These are phyloP conservation scores for Salminus brasiliensis DNA, from an alignment of 2,113 vertebrate species.

Conservation along the genomic window DNA sequence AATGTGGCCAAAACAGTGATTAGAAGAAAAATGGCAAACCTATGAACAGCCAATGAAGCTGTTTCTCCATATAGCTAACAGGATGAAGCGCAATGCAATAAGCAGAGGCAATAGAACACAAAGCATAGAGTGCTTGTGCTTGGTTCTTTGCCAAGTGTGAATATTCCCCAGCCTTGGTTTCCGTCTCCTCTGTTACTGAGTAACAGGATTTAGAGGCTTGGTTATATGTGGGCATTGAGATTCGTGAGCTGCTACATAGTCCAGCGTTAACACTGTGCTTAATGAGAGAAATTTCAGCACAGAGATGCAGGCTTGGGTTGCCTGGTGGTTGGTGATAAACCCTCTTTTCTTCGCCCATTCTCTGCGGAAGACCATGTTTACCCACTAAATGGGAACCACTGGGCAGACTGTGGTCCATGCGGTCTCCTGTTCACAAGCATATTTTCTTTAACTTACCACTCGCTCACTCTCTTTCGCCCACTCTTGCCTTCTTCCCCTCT, in stretches of 20 bases:
- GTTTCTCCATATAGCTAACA: background rate
- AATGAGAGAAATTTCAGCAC: background rate
- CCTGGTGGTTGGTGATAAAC: conserved; percentile 38
- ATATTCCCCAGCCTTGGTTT: conserved; percentile 17
- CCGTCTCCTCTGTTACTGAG: conserved; percentile 16
- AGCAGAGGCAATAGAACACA: background rate
- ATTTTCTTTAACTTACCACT: background rate
- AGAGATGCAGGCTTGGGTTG: background rate
- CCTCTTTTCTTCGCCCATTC: conserved; percentile 6
- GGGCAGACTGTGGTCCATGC: background rate
- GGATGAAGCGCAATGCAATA: conserved; percentile 4
- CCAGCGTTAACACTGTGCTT: conserved; percentile 9
- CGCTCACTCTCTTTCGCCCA: background rate
- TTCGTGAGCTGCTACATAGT: conserved; percentile 21
- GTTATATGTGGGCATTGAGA: conserved; percentile 20
- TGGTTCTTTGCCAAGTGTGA: conserved; percentile 10
- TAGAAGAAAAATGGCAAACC: too few species aligned
- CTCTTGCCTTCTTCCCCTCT: too few species aligned
- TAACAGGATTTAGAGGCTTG: conserved; percentile 26
- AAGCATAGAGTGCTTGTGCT: background rate
- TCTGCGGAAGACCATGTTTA: conserved; percentile 4
- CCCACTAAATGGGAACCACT: conserved; percentile 21
- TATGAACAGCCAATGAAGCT: too few species aligned
- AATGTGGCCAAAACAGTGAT: background rate
- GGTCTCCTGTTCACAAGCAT: background rate